phyloP scores from a whole-genome alignment of 1,140 invertebrate genomes.

The Dreissena rostriformis region DNA sequence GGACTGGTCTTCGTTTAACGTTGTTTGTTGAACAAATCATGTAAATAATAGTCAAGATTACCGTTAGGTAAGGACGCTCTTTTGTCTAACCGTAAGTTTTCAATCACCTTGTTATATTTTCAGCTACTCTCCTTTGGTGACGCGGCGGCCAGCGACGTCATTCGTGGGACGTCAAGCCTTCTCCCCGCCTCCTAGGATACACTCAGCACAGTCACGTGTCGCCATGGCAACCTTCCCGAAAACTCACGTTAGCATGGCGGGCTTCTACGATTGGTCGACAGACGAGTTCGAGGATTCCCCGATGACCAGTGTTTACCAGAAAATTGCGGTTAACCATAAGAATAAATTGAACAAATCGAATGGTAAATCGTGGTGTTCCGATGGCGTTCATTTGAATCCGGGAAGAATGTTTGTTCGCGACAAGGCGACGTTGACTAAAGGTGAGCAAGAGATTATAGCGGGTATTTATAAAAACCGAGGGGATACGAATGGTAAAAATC shows the following conservation, averaged over 20 bases:
- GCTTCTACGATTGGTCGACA: slow-evolving; percentile 75
- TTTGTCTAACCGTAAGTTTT: not conserved
- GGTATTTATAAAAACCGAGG: slow-evolving; percentile 76
- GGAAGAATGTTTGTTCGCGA: slow-evolving; percentile 74
- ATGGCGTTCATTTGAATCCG: slow-evolving; percentile 56
- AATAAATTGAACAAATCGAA: slow-evolving; percentile 25
- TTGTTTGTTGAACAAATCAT: too few relatives aligned
- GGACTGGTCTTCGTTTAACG: too few relatives aligned
- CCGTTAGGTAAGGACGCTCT: too few relatives aligned
- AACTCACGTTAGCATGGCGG: slow-evolving; percentile 69
- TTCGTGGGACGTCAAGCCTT: slow-evolving; percentile 60
- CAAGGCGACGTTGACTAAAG: slow-evolving; percentile 75
- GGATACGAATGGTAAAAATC: slow-evolving; percentile 52
- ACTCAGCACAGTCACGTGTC: slow-evolving; percentile 55
- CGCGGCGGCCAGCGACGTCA: slow-evolving; percentile 58
- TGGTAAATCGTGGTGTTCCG: slow-evolving; percentile 52
- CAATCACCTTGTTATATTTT: slow-evolving; percentile 32
- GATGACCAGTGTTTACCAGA: slow-evolving; percentile 70
- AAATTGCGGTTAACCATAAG: slow-evolving; percentile 61
- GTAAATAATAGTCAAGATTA: too few relatives aligned
- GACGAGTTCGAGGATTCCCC: slow-evolving; percentile 66
- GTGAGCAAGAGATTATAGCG: slow-evolving; percentile 76
- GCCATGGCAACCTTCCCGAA: slow-evolving; percentile 56
- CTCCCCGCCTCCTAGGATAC: slow-evolving; percentile 59
- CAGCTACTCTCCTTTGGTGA: slow-evolving; percentile 59